These are phyloP conservation scores for Theonella swinhoei DNA, from an alignment of 37 sponge, comb jelly and placozoan genomes.

Conservation along the genomic window DNA sequence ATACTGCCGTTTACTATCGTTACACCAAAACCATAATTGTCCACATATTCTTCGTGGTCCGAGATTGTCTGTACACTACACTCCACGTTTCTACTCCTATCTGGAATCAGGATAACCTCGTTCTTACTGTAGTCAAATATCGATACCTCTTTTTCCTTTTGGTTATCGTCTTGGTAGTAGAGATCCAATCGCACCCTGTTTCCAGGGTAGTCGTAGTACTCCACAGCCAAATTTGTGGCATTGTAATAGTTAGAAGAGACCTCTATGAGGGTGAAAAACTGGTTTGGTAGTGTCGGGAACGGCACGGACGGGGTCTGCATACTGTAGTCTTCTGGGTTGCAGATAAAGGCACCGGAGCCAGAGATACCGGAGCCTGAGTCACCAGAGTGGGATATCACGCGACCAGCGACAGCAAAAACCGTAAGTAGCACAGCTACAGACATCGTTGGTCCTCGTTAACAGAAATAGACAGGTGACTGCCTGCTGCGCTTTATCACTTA, in stretches of 20 bases:
- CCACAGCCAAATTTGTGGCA: background rate
- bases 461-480: no score
- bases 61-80: constrained; percentile 21
- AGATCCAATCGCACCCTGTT: constrained; percentile 36
- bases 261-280: constrained; percentile 50
- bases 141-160: background rate
- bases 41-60: background rate
- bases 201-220: constrained; percentile 49
- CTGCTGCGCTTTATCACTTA: no score
- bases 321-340: background rate
- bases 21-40: background rate
- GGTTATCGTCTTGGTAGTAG: background rate
- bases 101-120: constrained; percentile 46
- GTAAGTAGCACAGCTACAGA: no score
- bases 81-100: constrained; percentile 1
- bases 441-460: no score
- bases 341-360: no score
- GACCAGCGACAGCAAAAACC: no score
- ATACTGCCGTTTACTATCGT: constrained; percentile 30
- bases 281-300: constrained; percentile 48
- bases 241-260: background rate
- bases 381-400: no score
- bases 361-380: no score
- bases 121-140: constrained; percentile 30
- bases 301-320: background rate